phyloP scores from a whole-genome alignment of 2,888 invertebrate genomes.

The Mythimna vitellina region DNA sequence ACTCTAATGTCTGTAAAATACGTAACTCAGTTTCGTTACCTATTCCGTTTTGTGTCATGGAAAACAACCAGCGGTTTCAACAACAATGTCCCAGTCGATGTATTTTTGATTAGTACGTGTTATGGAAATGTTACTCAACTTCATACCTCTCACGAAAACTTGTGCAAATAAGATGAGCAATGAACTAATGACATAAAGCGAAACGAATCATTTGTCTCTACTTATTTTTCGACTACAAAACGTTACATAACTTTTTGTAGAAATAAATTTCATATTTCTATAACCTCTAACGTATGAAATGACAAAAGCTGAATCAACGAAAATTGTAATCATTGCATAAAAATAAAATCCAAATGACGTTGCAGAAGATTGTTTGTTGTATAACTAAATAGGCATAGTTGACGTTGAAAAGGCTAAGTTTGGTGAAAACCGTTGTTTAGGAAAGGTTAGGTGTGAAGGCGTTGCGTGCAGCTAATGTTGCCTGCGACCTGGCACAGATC shows the following conservation, averaged over 20 bases:
- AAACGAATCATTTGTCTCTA: slow-evolving; percentile 42
- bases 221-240: slow-evolving; percentile 11
- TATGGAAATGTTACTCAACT: not conserved
- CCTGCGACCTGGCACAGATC: slow-evolving; percentile 50
- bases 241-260: slow-evolving; percentile 23
- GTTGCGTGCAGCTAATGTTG: slow-evolving; percentile 59
- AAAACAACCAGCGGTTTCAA: slow-evolving; percentile 2
- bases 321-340: slow-evolving; percentile 14
- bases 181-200: slow-evolving; percentile 35
- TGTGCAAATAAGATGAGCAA: slow-evolving; percentile 27
- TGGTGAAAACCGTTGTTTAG: slow-evolving; percentile 39
- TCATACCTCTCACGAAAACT: slow-evolving; percentile 4
- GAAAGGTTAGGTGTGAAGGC: slow-evolving; percentile 60
- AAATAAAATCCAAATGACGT: not conserved
- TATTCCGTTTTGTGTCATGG: slow-evolving; percentile 2
- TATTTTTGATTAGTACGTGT: slow-evolving; percentile 1
- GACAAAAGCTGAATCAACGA: slow-evolving; percentile 16
- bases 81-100: not conserved
- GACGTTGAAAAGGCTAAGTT: slow-evolving; percentile 2
- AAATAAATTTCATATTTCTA: not conserved
- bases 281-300: not conserved
- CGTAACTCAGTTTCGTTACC: not conserved
- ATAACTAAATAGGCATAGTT: slow-evolving; percentile 12
- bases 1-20: slow-evolving; percentile 9
- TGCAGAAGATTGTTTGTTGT: slow-evolving; percentile 10